phyloP scores from a whole-genome alignment of 2,888 invertebrate species.

The Lepidocyrtinus sp. region DNA sequence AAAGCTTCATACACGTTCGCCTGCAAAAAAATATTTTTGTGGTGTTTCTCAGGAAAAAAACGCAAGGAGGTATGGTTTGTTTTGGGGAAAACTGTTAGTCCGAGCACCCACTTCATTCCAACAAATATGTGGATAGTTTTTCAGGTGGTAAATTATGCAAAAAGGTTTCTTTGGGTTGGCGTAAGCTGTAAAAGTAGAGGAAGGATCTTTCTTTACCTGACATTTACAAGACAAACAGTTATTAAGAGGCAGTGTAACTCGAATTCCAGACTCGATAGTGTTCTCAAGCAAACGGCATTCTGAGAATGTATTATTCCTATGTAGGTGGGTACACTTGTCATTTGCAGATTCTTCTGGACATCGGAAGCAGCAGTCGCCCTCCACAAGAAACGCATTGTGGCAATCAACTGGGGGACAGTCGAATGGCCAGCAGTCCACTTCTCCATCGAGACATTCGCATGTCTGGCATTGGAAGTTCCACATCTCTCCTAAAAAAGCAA shows the following conservation, averaged over 20 bases:
- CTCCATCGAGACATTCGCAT: slow-evolving; percentile 91
- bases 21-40: background rate
- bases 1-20: background rate
- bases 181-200: too few species aligned
- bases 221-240: slow-evolving; percentile 83
- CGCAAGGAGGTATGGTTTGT: background rate
- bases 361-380: slow-evolving; percentile 82
- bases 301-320: slow-evolving; percentile 73
- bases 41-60: background rate
- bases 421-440: slow-evolving; percentile 91
- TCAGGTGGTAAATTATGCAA: slow-evolving; percentile 3
- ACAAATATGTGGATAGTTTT: background rate
- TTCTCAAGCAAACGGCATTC: slow-evolving; percentile 78
- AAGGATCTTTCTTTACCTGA: slow-evolving; percentile 77
- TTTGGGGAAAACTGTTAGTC: background rate
- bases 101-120: slow-evolving; percentile 4
- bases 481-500: slow-evolving; percentile 77
- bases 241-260: slow-evolving; percentile 75
- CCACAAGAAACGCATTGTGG: slow-evolving; percentile 77
- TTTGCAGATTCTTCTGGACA: slow-evolving; percentile 75
- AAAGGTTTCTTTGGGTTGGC: background rate
- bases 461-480: slow-evolving; percentile 95
- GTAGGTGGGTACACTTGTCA: slow-evolving; percentile 70
- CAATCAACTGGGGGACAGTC: slow-evolving; percentile 84
- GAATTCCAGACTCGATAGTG: slow-evolving; percentile 67